These are phyloP conservation scores for Cirrhinus molitorella DNA, from an alignment of 2,797 vertebrate species.

Conservation along the genomic window DNA sequence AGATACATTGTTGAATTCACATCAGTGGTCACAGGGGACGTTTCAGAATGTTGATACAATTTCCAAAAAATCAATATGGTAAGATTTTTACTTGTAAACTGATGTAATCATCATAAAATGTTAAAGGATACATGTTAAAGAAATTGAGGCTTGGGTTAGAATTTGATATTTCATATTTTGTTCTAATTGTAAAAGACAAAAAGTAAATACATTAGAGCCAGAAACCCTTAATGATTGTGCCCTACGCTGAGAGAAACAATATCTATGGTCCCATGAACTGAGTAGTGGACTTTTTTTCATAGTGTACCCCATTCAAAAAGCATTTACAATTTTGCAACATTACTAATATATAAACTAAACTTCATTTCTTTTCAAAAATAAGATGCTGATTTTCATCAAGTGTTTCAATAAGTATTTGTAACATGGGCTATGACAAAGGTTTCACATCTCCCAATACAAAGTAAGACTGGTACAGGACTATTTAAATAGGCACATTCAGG, in stretches of 20 bases:
- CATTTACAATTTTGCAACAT: slow-evolving; percentile 36
- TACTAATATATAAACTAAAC: slow-evolving; percentile 31
- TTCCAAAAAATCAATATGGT: background rate
- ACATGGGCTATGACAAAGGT: slow-evolving; percentile 24
- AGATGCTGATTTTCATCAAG: slow-evolving; percentile 30
- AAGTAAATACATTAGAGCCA: background rate
- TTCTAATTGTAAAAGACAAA: slow-evolving; percentile 11
- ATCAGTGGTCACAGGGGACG: slow-evolving; percentile 36
- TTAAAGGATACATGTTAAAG: background rate
- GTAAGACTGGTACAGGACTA: slow-evolving; percentile 71
- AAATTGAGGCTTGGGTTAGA: slow-evolving; percentile 13
- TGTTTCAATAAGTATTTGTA: slow-evolving; percentile 1
- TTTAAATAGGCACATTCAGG: slow-evolving; percentile 82
- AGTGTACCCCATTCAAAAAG: slow-evolving; percentile 3
- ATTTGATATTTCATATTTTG: slow-evolving; percentile 12
- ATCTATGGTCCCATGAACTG: slow-evolving; percentile 31
- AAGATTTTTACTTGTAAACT: slow-evolving; percentile 26
- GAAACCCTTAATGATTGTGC: slow-evolving; percentile 38
- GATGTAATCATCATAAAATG: slow-evolving; percentile 2
- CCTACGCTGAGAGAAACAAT: slow-evolving; percentile 26
- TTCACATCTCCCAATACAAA: slow-evolving; percentile 59
- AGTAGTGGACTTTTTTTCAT: background rate
- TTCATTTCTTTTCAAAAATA: slow-evolving; percentile 28
- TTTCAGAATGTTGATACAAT: background rate
- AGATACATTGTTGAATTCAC: slow-evolving; percentile 51